A percentile compares a stretch with the other conserved stretches of the same genome.
Conservation (phyloP, 2,888 invertebrate genomes). For the Ypsolopha scabrella region DNA sequence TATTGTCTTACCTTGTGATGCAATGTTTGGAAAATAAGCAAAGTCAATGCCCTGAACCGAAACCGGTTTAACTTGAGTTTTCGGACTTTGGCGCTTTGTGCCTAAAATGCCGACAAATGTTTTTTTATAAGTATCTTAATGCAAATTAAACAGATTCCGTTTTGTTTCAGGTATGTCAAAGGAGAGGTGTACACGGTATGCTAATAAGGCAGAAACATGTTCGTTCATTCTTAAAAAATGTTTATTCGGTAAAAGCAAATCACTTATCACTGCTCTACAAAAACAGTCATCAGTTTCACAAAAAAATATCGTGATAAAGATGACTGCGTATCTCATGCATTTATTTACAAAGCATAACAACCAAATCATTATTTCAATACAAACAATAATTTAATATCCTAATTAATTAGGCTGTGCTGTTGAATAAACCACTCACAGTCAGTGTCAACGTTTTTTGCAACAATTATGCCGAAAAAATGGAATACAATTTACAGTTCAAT, state of each 20-base stretch:
- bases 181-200: no score
- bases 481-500: no score
- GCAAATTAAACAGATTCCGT: not conserved
- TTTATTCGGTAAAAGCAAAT: not conserved
- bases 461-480: no score
- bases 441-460: not conserved
- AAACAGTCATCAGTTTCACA: constrained; percentile 54
- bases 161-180: not conserved
- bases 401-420: not conserved
- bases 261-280: not conserved
- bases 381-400: not conserved
- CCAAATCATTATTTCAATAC: not conserved
- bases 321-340: constrained; percentile 24
- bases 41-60: constrained; percentile 38
- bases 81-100: not conserved
- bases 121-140: not conserved
- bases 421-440: not conserved
- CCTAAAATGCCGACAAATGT: not conserved
- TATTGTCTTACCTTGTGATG: constrained; percentile 23
- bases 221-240: not conserved
- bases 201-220: not conserved
- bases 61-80: constrained; percentile 27
- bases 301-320: constrained; percentile 45
- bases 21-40: constrained; percentile 42
- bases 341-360: not conserved